These are phyloP conservation scores for Drosophila seclusa DNA, from an alignment of 2,888 invertebrate species.

Conservation along the genomic window DNA sequence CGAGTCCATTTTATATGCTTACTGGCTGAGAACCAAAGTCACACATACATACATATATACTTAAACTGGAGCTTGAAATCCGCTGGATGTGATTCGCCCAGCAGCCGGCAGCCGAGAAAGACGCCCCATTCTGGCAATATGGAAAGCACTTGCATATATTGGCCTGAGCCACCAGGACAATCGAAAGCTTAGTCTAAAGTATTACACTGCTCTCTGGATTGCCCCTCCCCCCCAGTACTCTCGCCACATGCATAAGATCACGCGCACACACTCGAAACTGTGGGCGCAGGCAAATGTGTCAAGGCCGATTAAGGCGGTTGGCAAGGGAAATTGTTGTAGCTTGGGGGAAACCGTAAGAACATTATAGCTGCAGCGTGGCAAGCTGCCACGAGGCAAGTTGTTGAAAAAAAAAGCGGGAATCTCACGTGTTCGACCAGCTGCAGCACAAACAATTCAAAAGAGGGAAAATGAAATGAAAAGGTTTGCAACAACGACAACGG, in stretches of 20 bases:
- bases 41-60: neutral
- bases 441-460: neutral
- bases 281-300: slow-evolving; percentile 13
- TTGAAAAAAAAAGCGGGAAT: neutral
- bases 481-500: slow-evolving; percentile 1
- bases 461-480: neutral
- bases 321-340: neutral
- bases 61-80: neutral
- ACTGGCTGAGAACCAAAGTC: slow-evolving; percentile 4
- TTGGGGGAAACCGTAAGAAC: neutral
- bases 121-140: neutral
- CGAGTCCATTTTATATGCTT: slow-evolving; percentile 4
- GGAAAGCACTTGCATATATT: slow-evolving; percentile 18
- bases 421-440: slow-evolving; percentile 13
- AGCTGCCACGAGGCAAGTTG: slow-evolving; percentile 1
- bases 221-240: neutral
- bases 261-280: neutral
- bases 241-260: neutral
- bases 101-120: neutral
- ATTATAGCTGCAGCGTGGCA: neutral
- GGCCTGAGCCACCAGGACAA: slow-evolving; percentile 4
- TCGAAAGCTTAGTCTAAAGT: neutral
- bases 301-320: slow-evolving; percentile 9
- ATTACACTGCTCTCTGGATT: neutral
- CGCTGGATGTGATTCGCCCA: slow-evolving; percentile 2